Base-by-base conservation (phyloP, 2,888 invertebrate genomes). In the Drosophila monieri region DNA sequence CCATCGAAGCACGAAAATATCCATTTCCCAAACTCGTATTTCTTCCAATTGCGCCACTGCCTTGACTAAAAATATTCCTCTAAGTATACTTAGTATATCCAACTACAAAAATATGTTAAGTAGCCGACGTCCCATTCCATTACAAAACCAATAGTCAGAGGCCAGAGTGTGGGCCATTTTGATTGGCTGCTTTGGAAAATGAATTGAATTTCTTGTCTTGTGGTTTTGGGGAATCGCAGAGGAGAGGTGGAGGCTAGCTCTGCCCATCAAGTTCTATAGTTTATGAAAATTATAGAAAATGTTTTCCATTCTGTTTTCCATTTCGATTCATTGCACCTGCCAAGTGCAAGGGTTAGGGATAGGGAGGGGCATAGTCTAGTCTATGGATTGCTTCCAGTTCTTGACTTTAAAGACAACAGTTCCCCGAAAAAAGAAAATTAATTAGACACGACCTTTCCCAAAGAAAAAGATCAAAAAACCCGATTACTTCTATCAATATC, bases 361-460 rank as follows among this genome's bases (percentile, higher is more conserved):
- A 56, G 9, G 15, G n/a, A 25, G 1, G 14, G n/a, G n/a, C n/a
- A n/a, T n/a, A n/a, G n/a, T n/a, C n/a, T n/a, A n/a, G n/a, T n/a
- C n/a, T n/a, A n/a, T n/a, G n/a, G n/a, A n/a, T n/a, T n/a, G n/a
- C n/a, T n/a, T n/a, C n/a, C n/a, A n/a, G n/a, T n/a, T n/a, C n/a
- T n/a, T n/a, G n/a, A n/a, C n/a, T n/a, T n/a, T n/a, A n/a, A n/a
- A n/a, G n/a, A n/a, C n/a, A n/a, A n/a, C n/a, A n/a, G n/a, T n/a
- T 9, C 27, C 25, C 3, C 27, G 3, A 27, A 27, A 27, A 21
- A 27, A 54, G 10, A 25, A 47, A 69, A 55, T 62, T 70, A 71
- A 70, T 71, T 62, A 46, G 35, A 49, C 62, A 55, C 56, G 69
- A 70, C 69, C 69, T 70, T 71, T 56, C 39, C 44, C 49, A 62